These are phyloP conservation scores for Takifugu flavidus DNA, from an alignment of 2,113 vertebrate species.

Conservation along the genomic window DNA sequence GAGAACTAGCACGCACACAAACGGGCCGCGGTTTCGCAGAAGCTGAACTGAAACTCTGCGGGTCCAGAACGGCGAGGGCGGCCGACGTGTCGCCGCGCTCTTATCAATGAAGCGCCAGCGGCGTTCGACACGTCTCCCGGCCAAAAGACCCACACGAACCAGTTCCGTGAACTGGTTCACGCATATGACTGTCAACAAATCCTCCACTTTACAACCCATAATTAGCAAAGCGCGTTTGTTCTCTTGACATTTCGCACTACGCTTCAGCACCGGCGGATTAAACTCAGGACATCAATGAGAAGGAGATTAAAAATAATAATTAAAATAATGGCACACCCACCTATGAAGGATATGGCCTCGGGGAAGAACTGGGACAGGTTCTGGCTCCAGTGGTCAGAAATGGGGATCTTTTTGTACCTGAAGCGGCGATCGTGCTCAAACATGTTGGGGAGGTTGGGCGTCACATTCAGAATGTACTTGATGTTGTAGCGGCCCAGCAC, in stretches of 20 bases:
- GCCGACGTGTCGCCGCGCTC: too few relatives aligned
- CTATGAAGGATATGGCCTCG: constrained; percentile 87
- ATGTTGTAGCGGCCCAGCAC: constrained; percentile 82
- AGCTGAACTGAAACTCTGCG: constrained; percentile 19
- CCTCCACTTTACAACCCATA: background rate
- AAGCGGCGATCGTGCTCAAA: constrained; percentile 85
- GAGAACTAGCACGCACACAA: constrained; percentile 45
- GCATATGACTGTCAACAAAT: background rate
- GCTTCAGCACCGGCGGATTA: background rate
- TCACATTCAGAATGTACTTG: constrained; percentile 87
- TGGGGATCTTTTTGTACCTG: constrained; percentile 90
- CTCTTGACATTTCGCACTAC: background rate
- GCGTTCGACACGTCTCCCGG: too few relatives aligned
- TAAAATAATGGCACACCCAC: constrained; percentile 65
- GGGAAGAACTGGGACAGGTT: constrained; percentile 89
- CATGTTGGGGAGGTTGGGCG: constrained; percentile 87
- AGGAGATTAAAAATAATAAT: background rate
- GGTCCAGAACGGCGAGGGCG: background rate
- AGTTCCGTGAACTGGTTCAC: background rate
- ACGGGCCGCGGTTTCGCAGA: constrained; percentile 47
- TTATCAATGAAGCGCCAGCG: too few relatives aligned
- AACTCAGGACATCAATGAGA: too few relatives aligned
- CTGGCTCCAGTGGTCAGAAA: constrained; percentile 90
- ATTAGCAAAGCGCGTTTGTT: background rate
- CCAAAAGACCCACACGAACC: background rate